Conservation (phyloP, 2,888 invertebrate species). For the Poecilobothrus nobilitatus region DNA sequence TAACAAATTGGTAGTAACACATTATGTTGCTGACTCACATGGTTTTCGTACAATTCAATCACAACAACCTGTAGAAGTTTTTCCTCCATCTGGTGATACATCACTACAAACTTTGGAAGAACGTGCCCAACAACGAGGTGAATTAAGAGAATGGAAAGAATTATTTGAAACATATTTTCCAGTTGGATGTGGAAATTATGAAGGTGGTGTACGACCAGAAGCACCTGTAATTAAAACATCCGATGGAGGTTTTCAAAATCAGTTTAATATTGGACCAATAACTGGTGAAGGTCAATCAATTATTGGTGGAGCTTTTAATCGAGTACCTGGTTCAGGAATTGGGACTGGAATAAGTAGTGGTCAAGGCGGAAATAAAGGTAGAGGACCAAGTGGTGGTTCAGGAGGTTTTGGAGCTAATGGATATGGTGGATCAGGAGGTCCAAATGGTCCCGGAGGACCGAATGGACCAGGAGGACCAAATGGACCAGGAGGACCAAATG, state of each 20-base stretch:
- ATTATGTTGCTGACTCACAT: constrained; percentile 69
- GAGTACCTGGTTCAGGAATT: constrained; percentile 12
- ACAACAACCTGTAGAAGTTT: constrained; percentile 57
- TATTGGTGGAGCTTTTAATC: neutral
- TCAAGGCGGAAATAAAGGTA: constrained; percentile 13
- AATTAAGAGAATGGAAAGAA: constrained; percentile 56
- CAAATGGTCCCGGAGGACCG: constrained; percentile 19
- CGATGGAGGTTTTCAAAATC: constrained; percentile 25
- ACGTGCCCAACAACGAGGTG: constrained; percentile 43
- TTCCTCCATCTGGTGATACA: constrained; percentile 30
- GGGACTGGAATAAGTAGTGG: neutral
- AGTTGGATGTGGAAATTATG: constrained; percentile 56
- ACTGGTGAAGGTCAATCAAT: constrained; percentile 12
- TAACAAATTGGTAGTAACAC: constrained; percentile 57
- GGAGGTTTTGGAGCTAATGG: constrained; percentile 15
- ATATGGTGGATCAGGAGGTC: constrained; percentile 21
- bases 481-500: constrained; percentile 20
- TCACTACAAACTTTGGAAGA: constrained; percentile 27
- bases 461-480: constrained; percentile 14
- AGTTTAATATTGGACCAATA: constrained; percentile 17
- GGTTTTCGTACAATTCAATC: constrained; percentile 68
- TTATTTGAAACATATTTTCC: constrained; percentile 54
- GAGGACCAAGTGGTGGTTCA: constrained; percentile 20
- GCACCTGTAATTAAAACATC: constrained; percentile 26
- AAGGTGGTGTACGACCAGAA: constrained; percentile 40